Percentiles rank a stretch among this genome's conserved stretches.
These are phyloP conservation scores for Dromas ardeola DNA, from an alignment of 2,113 vertebrate genomes.

Conservation along the genomic window DNA sequence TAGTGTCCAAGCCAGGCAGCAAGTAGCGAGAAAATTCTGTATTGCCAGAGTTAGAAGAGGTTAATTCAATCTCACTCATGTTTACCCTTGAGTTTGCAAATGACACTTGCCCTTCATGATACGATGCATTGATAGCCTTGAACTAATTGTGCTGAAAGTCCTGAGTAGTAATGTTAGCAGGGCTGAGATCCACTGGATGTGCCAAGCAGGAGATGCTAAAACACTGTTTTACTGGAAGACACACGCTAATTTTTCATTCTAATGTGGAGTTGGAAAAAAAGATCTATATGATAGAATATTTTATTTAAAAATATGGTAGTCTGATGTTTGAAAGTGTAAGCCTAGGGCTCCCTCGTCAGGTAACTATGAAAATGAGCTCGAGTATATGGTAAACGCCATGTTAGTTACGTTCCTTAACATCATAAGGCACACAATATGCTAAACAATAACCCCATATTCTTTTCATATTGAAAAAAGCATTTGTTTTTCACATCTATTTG, in stretches of 20 bases:
- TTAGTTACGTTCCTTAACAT: not conserved
- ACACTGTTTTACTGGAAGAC: not conserved
- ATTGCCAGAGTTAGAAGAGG: not conserved
- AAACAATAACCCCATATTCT: not conserved
- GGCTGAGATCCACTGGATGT: not conserved
- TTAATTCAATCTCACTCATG: not conserved
- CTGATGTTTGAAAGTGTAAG: not conserved
- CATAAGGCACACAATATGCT: rapidly evolving
- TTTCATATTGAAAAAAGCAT: not conserved
- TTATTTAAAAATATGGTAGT: not conserved
- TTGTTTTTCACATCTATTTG: not conserved
- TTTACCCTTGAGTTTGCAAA: conserved; percentile 4
- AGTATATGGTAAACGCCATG: not conserved
- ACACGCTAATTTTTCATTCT: not conserved
- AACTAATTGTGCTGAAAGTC: not conserved
- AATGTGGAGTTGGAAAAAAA: not conserved
- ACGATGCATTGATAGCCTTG: not conserved
- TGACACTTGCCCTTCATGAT: not conserved
- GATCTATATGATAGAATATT: not conserved
- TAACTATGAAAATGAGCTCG: not conserved
- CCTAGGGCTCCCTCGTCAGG: conserved; percentile 56
- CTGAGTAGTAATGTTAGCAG: not conserved
- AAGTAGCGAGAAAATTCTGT: not conserved
- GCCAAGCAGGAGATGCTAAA: not conserved
- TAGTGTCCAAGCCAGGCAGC: not conserved